Base-by-base conservation (phyloP, 2,888 invertebrate genomes). In the Callosobruchus maculatus region DNA sequence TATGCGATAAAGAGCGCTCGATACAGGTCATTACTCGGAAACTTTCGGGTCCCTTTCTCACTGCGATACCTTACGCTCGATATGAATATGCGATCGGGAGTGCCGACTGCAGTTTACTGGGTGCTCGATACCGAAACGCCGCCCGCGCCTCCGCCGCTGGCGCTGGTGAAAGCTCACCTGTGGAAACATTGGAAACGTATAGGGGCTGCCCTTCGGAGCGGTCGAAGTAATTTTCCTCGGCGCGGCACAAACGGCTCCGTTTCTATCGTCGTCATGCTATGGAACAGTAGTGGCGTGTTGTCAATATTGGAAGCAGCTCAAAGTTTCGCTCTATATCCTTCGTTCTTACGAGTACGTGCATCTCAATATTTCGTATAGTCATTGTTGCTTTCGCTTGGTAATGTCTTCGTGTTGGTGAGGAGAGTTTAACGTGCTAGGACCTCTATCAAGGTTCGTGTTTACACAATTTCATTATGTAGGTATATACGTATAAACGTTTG, bases 151-250 rank as follows among this genome's bases (percentile, higher is more conserved):
- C 69, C 67, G 13, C 21, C 70, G 49, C 68, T 75, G 73, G 73
- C 73, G 71, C 68, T 75, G 77, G 69, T 67, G 21, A 68, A 70
- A 73, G 75, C 70, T 74, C 77, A 77, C 75, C 74, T 75, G 77
- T 77, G 71, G 77, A 77, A 77, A 77, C 69, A 69, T 21, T 77
- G 71, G 77, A 77, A 77, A 77, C 69, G 70, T 21, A 69, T 71
- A 70, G 73, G 49, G 49, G 49, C 49, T 49, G 7, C 13, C 13
- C 49, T 49, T 18, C 70, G 70, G 73, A 70, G 70, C 67, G 22
- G 9, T 74, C 72, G 74, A 76, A 75, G 72, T 73, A 71, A 73
- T 31, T 74, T 74, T 76, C 74, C 73, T 67, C 31, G 67, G 67
- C 26, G 49, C 49, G 49, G 49, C 13, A 18, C 49, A 13, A 1